These are phyloP conservation scores for Trissolcus japonicus DNA, from an alignment of 2,888 invertebrate genomes.

Conservation along the genomic window DNA sequence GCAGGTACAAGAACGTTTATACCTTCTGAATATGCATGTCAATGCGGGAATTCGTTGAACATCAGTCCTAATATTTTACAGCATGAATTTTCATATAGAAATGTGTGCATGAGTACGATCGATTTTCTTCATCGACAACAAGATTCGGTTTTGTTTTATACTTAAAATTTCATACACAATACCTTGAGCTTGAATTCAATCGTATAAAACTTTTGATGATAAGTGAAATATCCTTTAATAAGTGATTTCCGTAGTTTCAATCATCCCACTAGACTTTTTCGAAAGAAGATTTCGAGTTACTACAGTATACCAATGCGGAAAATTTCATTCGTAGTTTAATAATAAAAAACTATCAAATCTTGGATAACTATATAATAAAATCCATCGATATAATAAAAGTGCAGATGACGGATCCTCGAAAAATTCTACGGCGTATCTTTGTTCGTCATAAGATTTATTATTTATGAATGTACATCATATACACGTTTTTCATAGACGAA, in stretches of 20 bases:
- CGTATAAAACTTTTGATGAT: too few species aligned
- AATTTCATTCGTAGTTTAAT: too few species aligned
- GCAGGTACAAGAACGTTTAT: conserved; percentile 44
- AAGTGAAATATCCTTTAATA: too few species aligned
- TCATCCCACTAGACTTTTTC: too few species aligned
- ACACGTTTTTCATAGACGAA: background rate
- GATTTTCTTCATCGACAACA: conserved; percentile 31
- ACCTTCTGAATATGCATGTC: conserved; percentile 57
- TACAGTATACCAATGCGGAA: too few species aligned
- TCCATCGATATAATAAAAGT: too few species aligned
- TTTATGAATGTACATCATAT: too few species aligned
- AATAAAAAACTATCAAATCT: too few species aligned
- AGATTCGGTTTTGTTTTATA: conserved; percentile 32
- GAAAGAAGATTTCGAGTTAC: too few species aligned
- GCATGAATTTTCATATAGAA: conserved; percentile 57
- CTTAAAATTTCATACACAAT: conserved; percentile 29
- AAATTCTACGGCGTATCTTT: background rate
- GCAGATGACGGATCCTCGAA: too few species aligned
- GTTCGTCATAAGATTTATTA: background rate
- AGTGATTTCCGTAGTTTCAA: too few species aligned
- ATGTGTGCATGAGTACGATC: conserved; percentile 39
- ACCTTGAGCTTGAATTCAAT: background rate
- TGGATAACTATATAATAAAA: too few species aligned
- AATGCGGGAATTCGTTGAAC: conserved; percentile 49
- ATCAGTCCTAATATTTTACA: conserved; percentile 55